Percentiles rank a stretch among this genome's conserved stretches.
Evolutionary conservation across 2,797 vertebrate genomes (phyloP).

Genomic region (Apogon hyalosoma): DNA sequence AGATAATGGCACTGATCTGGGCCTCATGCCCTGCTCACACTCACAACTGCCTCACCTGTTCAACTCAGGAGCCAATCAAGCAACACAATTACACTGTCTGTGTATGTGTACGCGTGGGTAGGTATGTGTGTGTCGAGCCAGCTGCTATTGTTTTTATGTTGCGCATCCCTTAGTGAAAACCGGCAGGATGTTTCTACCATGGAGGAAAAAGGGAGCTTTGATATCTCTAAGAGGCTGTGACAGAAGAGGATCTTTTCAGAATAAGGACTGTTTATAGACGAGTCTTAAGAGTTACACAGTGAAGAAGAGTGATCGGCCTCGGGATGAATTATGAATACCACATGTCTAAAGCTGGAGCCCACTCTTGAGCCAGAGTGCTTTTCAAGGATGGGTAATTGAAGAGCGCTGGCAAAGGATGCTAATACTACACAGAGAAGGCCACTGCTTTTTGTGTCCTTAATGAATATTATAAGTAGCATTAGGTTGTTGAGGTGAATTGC

Average conservation of each 20-base stretch:
- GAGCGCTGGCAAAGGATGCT: constrained; percentile 73
- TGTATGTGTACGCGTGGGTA: constrained; percentile 20
- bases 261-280: constrained; percentile 76
- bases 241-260: constrained; percentile 67
- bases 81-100: constrained; percentile 56
- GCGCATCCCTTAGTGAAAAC: constrained; percentile 52
- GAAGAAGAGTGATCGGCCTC: constrained; percentile 73
- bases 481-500: constrained; percentile 66
- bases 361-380: constrained; percentile 75
- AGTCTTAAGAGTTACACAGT: constrained; percentile 66
- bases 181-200: constrained; percentile 63
- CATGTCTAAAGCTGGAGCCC: constrained; percentile 77
- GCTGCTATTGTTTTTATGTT: constrained; percentile 75
- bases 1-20: constrained; percentile 71
- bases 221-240: constrained; percentile 62
- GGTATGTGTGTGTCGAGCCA: constrained; percentile 51
- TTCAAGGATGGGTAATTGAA: constrained; percentile 80
- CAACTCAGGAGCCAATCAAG: constrained; percentile 33
- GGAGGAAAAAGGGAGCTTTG: constrained; percentile 59
- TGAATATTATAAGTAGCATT: constrained; percentile 64
- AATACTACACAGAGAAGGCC: constrained; percentile 72
- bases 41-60: constrained; percentile 74
- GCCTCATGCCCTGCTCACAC: constrained; percentile 46
- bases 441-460: constrained; percentile 56
- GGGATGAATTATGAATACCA: constrained; percentile 84